Base-by-base conservation (phyloP, 2,888 invertebrate genomes). In the Orthosia cruda region DNA sequence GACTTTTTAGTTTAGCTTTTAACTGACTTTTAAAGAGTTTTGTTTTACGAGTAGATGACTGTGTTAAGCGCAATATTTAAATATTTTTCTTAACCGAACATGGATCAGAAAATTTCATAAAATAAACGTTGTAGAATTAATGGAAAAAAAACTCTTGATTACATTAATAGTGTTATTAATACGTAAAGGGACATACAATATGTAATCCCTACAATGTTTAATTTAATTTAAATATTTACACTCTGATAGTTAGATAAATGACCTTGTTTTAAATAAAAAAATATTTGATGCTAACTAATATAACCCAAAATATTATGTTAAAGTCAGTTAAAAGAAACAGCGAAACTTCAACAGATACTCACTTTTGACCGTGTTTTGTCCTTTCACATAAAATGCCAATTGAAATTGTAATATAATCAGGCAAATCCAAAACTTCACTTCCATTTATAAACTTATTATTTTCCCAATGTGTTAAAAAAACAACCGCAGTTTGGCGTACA, bases 401-500 rank as follows among this genome's bases (percentile, higher is more conserved):
- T 92, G 91, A 80, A 93, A 84, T 83, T 91, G 91, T 84, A 92
- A 87, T 87, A 95, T 84, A 78, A 95, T 90, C 74, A 95, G 85
- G 87, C 86, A 93, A 87, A 88, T 92, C 94, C 93, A 94, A 90
- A 93, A 92, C 88, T 94, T 93, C 93, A 96, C 95, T 93, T 96
- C 96, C 96, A 96, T 96, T 96, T 96, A 96, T 95, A 88, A 91
- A 94, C 90, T 83, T 88, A 90, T 89, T 76, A 75, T 61, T 83
- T 89, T 84, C 67, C 86, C 88, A 88, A 91, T 85, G 87, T 89
- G 92, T 94, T 91, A 95, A 89, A 90, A 91, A 89, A 93, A 90
- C 88, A 88, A 88, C 85, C 77, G 87, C 88, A 87, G 85, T 86
- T 75, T 83, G 71, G 80, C 79, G 83, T 74, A 86, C 95, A 95